Evolutionary conservation across 1,140 invertebrate genomes (phyloP), one percentile per base, ranked within the genome.

Genomic region (Nomia melanderi): DNA sequence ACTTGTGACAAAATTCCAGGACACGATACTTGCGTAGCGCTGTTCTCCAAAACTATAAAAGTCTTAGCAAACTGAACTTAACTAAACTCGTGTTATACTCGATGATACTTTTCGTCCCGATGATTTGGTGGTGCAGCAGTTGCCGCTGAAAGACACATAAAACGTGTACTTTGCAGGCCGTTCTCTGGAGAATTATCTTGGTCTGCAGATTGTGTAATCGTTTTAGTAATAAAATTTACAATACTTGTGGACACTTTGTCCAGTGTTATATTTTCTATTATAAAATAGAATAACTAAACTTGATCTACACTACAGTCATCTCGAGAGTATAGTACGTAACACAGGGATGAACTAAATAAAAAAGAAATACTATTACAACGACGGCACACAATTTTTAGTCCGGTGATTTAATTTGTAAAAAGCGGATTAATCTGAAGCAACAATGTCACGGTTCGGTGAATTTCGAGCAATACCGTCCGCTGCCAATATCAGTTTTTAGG

Each of bases 61-160:
- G 47, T 74, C 65, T 65, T 31, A 31, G 47, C 33, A 20, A 73
- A 65, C 25, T 56, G 47, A 41, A 65, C 71, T 41, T 41, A 41
- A 74, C 60, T 56, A 74, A 74, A 74, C 47, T 65, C 50, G 25
- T 25, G 62, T 74, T 74, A 56, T n/a, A 25, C 47, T 41, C 33
- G 60, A 65, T 54, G 71, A 65, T 65, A 54, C 31, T 29, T 23
- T 23, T 39, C n/a, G 31, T 1, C 41, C 9, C 12, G 23, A 62
- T 62, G 57, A 72, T 72, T 72, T 63, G 29, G 27, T 41, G 36
- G n/a, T 23, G 66, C 25, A 23, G 17, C 53, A 56, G 25, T 50
- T 25, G 57, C 27, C 17, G 36, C 36, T 25, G 39, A 47, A 44
- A 47, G 29, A 20, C 57, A 12, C 57, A n/a, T 29, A 29, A 60